Evolutionary conservation across 2,888 invertebrate genomes (phyloP), one percentile per base, ranked within the genome.

Genomic region (Agrochola litura): DNA sequence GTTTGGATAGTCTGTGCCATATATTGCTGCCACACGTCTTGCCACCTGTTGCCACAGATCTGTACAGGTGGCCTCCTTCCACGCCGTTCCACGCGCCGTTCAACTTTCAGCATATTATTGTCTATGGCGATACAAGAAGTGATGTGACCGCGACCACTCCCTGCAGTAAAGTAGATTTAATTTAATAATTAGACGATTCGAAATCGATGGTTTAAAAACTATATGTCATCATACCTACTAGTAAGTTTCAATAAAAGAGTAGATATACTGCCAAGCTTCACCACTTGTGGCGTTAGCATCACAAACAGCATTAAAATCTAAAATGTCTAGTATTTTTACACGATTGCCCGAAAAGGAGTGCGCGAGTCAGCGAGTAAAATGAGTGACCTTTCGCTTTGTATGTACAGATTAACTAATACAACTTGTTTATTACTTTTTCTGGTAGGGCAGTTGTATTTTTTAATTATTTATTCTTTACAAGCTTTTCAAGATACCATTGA

Each of bases 41-140:
- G 66, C 30, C 16, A 68, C 68, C 68, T 68, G 56, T 68, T 56
- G 68, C 25, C 66, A 66, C 67, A 66, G 25, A 5, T 37, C 37
- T 37, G 46, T 66, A 25, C 46, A 43, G 19, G 46, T 25, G 46
- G 22, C 30, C 8, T 19, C 19, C 30, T 49, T 66, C 22, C 22
- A 67, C 6, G 49, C 22, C 10, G n/a, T 54, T n/a, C 68, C n/a
- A 37, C 22, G 52, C 6, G 49, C 22, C 10, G n/a, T 54, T n/a
- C 68, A 37, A 37, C 16, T 41, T 37, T 68, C 10, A 56, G n/a
- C 68, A 3, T n/a, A 52, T n/a, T 22, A n/a, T 52, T 52, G 37
- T 68, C 56, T 56, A 58, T 68, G 68, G 56, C 37, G 60, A 16
- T 58, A 16, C 10, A 16, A 19, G 0, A 68, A 68, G 56, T 68